These are phyloP conservation scores for Neoseiulus cucumeris DNA, from an alignment of 1,140 invertebrate species.

Conservation along the genomic window DNA sequence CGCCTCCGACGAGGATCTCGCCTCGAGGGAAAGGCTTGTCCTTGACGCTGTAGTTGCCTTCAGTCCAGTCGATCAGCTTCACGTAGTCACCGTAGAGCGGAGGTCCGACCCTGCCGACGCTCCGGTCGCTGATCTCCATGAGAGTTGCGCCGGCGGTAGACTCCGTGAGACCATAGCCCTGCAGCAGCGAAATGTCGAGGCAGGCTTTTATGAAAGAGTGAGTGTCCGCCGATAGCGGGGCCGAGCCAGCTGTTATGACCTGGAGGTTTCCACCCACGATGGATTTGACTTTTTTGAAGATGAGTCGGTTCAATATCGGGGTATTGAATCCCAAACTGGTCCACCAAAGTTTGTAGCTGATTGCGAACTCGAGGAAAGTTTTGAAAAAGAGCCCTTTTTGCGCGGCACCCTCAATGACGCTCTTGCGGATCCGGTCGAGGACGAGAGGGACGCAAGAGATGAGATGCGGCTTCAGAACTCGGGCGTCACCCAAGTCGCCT, in stretches of 20 bases:
- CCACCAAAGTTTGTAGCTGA: constrained; percentile 26
- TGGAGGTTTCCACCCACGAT: constrained; percentile 25
- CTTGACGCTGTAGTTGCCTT: constrained; percentile 42
- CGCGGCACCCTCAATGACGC: constrained; percentile 17
- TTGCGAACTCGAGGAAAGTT: constrained; percentile 27
- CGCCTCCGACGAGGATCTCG: constrained; percentile 77
- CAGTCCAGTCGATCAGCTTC: constrained; percentile 26
- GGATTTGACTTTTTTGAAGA: constrained; percentile 8
- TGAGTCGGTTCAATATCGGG: constrained; percentile 15
- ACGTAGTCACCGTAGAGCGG: constrained; percentile 22
- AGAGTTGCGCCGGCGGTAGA: constrained; percentile 68
- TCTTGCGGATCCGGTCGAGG: constrained; percentile 21
- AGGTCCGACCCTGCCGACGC: constrained; percentile 22
- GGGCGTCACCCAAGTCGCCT: constrained; percentile 23
- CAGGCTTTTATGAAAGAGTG: constrained; percentile 84
- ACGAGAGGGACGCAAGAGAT: constrained; percentile 26
- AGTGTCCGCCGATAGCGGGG: constrained; percentile 76
- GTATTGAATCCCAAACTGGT: constrained; percentile 18
- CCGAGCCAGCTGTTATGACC: constrained; percentile 70
- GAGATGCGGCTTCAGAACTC: constrained; percentile 23
- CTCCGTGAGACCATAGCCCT: constrained; percentile 91
- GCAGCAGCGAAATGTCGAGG: constrained; percentile 66
- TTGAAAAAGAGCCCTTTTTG: constrained; percentile 23
- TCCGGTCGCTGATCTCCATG: constrained; percentile 38
- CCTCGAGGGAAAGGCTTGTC: constrained; percentile 78